A percentile compares a stretch with the other conserved stretches of the same genome.
Evolutionary conservation across 2,113 vertebrate species (phyloP).

Genomic region (Muscicapa adusta): DNA sequence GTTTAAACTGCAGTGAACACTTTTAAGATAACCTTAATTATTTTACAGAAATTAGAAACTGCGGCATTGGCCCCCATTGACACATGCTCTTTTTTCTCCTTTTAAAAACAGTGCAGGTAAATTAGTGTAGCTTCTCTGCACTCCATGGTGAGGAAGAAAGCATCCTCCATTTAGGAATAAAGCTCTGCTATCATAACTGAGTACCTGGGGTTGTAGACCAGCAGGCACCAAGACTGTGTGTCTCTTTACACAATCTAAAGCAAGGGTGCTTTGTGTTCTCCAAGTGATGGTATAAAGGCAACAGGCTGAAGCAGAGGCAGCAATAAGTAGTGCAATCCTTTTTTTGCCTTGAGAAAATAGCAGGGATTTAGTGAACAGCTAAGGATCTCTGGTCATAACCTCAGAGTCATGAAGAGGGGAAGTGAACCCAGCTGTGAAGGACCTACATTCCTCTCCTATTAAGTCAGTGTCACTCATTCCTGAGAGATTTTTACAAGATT

Average conservation of each 20-base stretch:
- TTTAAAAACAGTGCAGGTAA: not conserved
- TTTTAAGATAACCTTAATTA: not conserved
- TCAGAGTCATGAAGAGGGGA: not conserved
- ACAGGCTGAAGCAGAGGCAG: not conserved
- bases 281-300: not conserved
- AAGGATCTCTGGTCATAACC: not conserved
- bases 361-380: not conserved
- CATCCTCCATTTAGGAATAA: not conserved
- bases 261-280: not conserved
- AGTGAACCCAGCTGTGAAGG: not conserved
- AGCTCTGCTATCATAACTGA: not conserved
- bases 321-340: not conserved
- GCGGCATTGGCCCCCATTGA: not conserved
- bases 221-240: not conserved
- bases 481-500: not conserved
- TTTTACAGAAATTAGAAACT: not conserved
- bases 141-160: not conserved
- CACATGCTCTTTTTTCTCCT: not conserved
- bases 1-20: not conserved
- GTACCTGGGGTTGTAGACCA: not conserved
- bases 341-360: not conserved
- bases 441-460: constrained; percentile 28
- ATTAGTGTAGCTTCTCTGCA: not conserved
- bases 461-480: constrained; percentile 20
- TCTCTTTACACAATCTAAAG: not conserved